Evolutionary conservation across 2,113 vertebrate genomes (phyloP).

Genomic region (Sebastes fasciatus): DNA sequence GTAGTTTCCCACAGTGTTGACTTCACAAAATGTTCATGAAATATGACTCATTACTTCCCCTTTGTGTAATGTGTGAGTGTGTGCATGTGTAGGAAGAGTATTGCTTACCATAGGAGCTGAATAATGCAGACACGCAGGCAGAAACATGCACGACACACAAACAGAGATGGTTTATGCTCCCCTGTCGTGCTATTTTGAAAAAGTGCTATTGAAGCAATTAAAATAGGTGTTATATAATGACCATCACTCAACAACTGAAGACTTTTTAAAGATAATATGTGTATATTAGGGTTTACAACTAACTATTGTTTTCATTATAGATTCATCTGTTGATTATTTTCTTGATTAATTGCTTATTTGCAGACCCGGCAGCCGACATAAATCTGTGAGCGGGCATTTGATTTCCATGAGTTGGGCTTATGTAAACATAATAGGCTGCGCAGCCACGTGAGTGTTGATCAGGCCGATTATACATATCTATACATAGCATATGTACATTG

Average conservation of each 20-base stretch:
- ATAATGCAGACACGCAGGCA: constrained; percentile 18
- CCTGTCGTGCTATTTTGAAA: not conserved
- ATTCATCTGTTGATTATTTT: not conserved
- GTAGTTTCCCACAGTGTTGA: constrained; percentile 26
- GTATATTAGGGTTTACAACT: not conserved
- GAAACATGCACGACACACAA: not conserved
- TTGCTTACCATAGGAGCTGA: constrained; percentile 24
- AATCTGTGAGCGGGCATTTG: too few species aligned
- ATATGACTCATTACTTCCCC: constrained; percentile 67
- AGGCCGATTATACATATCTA: too few species aligned
- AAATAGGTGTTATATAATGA: not conserved
- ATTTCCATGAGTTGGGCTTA: too few species aligned
- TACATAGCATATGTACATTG: too few species aligned
- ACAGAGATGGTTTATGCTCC: not conserved
- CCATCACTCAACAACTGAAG: not conserved
- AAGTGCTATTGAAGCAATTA: not conserved
- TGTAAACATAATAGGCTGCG: too few species aligned
- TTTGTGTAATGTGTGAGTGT: constrained; percentile 37
- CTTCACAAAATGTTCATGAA: constrained; percentile 34
- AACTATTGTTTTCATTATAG: not conserved
- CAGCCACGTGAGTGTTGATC: too few species aligned
- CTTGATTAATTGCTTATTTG: not conserved
- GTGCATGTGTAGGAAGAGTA: constrained; percentile 19
- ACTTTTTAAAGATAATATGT: not conserved
- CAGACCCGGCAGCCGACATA: too few species aligned